Conservation (phyloP, 2,888 invertebrate genomes). For the Deroplatys truncata region DNA sequence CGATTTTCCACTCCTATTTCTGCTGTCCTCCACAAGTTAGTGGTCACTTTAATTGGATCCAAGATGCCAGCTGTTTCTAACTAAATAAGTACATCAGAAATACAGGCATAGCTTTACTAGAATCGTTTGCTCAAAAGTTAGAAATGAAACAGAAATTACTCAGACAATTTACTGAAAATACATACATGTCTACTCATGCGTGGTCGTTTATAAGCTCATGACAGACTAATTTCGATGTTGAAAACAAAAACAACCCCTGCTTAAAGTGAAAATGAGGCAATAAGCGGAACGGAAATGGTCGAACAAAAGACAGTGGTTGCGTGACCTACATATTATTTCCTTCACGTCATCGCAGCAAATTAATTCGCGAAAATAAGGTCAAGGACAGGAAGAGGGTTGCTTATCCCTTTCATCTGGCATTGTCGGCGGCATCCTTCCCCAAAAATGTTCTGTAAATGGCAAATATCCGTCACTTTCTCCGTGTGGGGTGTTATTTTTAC, state of each 20-base stretch:
- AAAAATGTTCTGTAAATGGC: not conserved
- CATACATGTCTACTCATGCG: not conserved
- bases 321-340: not conserved
- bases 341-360: not conserved
- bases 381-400: not conserved
- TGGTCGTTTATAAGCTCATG: not conserved
- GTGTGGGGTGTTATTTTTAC: not conserved
- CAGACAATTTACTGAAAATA: too few species aligned
- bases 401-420: not conserved
- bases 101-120: too few species aligned
- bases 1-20: too few species aligned
- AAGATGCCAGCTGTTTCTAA: too few species aligned
- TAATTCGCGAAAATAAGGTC: not conserved
- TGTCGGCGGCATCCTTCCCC: not conserved
- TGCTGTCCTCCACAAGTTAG: too few species aligned
- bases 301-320: not conserved
- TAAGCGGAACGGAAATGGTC: not conserved
- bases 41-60: too few species aligned
- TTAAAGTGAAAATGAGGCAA: not conserved
- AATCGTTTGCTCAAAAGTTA: too few species aligned
- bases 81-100: too few species aligned
- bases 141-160: too few species aligned
- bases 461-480: conserved; percentile 4
- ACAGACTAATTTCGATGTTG: not conserved
- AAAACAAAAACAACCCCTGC: not conserved